phyloP scores from a whole-genome alignment of 2,888 invertebrate species.

The Hyles lineata region DNA sequence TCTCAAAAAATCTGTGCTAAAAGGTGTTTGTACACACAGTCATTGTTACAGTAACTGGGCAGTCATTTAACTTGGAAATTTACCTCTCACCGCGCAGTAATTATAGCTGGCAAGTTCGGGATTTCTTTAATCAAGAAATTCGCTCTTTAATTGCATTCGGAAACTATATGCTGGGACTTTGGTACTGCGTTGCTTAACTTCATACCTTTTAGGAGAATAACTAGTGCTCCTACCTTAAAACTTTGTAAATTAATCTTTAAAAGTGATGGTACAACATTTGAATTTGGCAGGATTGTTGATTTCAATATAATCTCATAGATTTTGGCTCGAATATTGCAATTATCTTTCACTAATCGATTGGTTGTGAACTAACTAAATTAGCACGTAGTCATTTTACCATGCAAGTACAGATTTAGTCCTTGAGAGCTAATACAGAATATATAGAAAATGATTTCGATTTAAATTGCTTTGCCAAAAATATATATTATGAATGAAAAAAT shows the following conservation, averaged over 20 bases:
- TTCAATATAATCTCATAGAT: too few relatives aligned
- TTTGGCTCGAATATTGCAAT: too few relatives aligned
- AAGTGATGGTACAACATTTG: too few relatives aligned
- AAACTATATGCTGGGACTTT: background rate
- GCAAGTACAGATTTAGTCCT: too few relatives aligned
- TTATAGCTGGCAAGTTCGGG: slow-evolving; percentile 2
- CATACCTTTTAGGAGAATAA: background rate
- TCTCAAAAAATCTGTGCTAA: background rate
- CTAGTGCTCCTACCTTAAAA: background rate
- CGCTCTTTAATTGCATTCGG: slow-evolving; percentile 8
- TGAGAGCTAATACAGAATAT: too few relatives aligned
- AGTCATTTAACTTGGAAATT: slow-evolving; percentile 25
- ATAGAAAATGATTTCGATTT: too few relatives aligned
- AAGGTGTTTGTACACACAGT: background rate
- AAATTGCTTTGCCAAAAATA: too few relatives aligned
- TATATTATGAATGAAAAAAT: too few relatives aligned
- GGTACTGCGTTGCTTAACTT: background rate
- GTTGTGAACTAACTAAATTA: too few relatives aligned
- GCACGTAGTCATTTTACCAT: too few relatives aligned
- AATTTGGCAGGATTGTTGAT: too few relatives aligned
- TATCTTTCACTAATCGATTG: too few relatives aligned
- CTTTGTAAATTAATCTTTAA: background rate
- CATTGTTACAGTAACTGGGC: slow-evolving; percentile 24
- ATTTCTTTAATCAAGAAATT: slow-evolving; percentile 24
- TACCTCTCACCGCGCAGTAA: slow-evolving; percentile 17